Percentiles rank a stretch among this genome's conserved stretches.
Evolutionary conservation across 2,888 invertebrate species (phyloP).

Genomic region (Anticlea derivata): DNA sequence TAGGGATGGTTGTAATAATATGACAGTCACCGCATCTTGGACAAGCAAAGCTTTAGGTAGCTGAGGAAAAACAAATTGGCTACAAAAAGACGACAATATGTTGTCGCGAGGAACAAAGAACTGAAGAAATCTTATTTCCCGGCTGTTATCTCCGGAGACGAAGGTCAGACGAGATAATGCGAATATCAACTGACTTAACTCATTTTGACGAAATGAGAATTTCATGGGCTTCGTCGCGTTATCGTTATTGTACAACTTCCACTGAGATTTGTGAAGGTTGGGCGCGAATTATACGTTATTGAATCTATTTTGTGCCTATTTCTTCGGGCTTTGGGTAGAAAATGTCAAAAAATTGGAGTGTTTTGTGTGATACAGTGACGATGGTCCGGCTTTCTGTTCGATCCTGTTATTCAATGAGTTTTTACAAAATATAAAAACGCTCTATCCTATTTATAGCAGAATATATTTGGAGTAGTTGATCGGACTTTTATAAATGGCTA

Average conservation of each 20-base stretch:
- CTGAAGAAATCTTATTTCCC: slow-evolving; percentile 32
- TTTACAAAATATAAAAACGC: too few relatives aligned
- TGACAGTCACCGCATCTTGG: too few relatives aligned
- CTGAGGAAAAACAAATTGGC: slow-evolving; percentile 10
- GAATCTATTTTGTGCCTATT: not conserved
- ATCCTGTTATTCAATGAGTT: too few relatives aligned
- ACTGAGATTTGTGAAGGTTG: slow-evolving; percentile 8
- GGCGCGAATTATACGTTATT: not conserved
- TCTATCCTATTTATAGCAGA: too few relatives aligned
- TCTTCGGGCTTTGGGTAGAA: too few relatives aligned
- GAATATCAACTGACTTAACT: slow-evolving; percentile 40
- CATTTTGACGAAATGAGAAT: slow-evolving; percentile 37
- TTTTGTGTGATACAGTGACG: too few relatives aligned
- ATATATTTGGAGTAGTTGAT: too few relatives aligned
- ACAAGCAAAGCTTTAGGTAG: too few relatives aligned
- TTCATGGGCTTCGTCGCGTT: slow-evolving; percentile 29
- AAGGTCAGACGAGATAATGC: slow-evolving; percentile 36
- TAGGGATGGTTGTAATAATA: too few relatives aligned
- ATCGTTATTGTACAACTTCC: slow-evolving; percentile 26
- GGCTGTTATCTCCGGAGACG: slow-evolving; percentile 33
- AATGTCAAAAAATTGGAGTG: too few relatives aligned
- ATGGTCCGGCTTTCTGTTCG: too few relatives aligned
- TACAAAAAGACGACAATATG: slow-evolving; percentile 25
- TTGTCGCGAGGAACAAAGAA: slow-evolving; percentile 27
- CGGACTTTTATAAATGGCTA: too few relatives aligned